These are phyloP conservation scores for Gisinianus flammeolus DNA, from an alignment of 2,888 invertebrate species.

Conservation along the genomic window DNA sequence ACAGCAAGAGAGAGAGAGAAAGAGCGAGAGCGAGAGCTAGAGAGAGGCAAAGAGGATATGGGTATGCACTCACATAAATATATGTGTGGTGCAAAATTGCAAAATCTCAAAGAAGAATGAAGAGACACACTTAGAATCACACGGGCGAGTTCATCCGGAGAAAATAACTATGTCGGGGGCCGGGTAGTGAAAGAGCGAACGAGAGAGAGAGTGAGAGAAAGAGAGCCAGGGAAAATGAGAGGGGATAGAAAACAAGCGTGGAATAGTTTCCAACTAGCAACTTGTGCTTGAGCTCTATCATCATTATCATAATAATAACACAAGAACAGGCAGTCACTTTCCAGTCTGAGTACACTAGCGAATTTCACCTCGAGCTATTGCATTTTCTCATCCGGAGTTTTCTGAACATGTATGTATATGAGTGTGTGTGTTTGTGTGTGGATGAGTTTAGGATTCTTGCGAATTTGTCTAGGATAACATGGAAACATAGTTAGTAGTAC, in stretches of 20 bases:
- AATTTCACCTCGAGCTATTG: constrained; percentile 12
- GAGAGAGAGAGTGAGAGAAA: not conserved
- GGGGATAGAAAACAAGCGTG: not conserved
- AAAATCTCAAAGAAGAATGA: not conserved
- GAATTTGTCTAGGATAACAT: no score
- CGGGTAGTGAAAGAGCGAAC: not conserved
- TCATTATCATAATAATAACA: not conserved
- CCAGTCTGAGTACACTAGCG: constrained; percentile 12
- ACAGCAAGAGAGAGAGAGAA: not conserved
- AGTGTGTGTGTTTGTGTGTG: not conserved
- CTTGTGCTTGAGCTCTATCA: constrained; percentile 3
- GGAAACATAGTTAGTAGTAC: no score
- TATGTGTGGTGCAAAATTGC: constrained; percentile 1
- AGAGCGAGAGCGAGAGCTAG: not conserved
- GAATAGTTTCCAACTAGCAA: not conserved
- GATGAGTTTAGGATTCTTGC: no score
- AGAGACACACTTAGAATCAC: not conserved
- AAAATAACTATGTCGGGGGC: no score
- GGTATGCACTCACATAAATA: not conserved
- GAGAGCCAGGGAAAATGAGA: not conserved
- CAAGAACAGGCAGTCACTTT: not conserved
- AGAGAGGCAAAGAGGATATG: not conserved
- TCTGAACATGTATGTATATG: not conserved
- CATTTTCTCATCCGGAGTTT: not conserved
- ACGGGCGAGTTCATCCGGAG: not conserved